These are phyloP conservation scores for Sinocyclocheilus maitianheensis DNA, from an alignment of 2,113 vertebrate genomes.

Conservation along the genomic window DNA sequence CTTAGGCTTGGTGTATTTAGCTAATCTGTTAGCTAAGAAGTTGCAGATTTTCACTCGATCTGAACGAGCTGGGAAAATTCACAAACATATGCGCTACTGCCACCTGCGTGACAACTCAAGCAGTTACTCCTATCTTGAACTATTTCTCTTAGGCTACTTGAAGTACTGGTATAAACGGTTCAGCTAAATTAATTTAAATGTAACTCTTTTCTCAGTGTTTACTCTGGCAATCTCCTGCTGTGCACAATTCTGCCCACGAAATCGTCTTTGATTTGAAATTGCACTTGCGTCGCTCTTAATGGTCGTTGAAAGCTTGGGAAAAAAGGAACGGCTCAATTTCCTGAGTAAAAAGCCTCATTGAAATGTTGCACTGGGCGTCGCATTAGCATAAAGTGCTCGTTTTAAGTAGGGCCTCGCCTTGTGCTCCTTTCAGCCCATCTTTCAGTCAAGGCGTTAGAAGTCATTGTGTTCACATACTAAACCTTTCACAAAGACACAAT, in stretches of 20 bases:
- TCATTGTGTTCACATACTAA: conserved; percentile 80
- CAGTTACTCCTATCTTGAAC: background rate
- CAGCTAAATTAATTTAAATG: background rate
- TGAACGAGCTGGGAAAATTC: conserved; percentile 82
- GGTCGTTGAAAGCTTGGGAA: conserved; percentile 46
- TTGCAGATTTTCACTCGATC: conserved; percentile 78
- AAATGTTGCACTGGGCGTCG: conserved; percentile 64
- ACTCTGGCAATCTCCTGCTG: background rate
- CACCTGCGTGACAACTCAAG: conserved; percentile 71
- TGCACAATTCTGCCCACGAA: background rate
- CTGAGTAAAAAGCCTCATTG: conserved; percentile 74
- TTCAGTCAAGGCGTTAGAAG: conserved; percentile 76
- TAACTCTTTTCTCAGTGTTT: background rate
- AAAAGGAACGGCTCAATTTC: conserved; percentile 78
- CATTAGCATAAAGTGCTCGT: conserved; percentile 76
- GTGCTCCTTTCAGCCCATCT: conserved; percentile 64
- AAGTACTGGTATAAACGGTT: background rate
- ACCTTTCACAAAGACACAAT: conserved; percentile 79
- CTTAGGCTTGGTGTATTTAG: conserved; percentile 74
- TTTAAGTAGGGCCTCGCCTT: conserved; percentile 73
- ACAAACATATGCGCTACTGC: conserved; percentile 70
- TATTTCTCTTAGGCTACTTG: background rate
- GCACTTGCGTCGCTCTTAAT: conserved; percentile 15
- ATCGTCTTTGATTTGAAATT: conserved; percentile 25
- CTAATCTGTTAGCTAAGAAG: conserved; percentile 75